Conservation (phyloP, 2,888 invertebrate genomes). For the Minunthozetes semirufus region DNA sequence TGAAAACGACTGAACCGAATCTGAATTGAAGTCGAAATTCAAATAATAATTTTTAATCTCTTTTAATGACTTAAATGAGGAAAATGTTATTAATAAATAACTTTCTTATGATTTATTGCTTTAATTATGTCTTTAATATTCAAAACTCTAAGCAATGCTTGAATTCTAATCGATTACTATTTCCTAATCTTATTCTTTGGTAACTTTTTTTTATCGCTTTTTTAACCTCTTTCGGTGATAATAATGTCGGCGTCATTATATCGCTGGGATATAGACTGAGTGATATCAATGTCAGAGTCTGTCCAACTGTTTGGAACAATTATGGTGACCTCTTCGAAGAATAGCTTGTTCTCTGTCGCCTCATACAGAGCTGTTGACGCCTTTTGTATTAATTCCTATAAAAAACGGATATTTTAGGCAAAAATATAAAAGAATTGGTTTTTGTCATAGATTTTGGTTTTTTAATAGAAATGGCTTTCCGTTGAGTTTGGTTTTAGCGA, state of each 20-base stretch:
- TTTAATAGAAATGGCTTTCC: not conserved
- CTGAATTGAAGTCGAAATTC: not conserved
- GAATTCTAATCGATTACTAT: not conserved
- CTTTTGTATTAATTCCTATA: conserved; percentile 31
- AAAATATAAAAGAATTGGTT: not conserved
- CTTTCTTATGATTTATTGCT: not conserved
- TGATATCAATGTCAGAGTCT: not conserved
- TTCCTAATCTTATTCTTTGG: not conserved
- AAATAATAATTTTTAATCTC: not conserved
- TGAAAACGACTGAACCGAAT: conserved; percentile 36
- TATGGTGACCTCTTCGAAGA: conserved; percentile 37
- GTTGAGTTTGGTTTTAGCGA: not conserved
- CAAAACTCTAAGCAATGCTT: not conserved
- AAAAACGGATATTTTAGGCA: not conserved
- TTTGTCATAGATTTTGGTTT: too few relatives aligned
- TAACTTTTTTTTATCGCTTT: not conserved
- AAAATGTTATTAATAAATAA: not conserved
- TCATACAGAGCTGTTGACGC: conserved; percentile 33
- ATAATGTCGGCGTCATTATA: conserved; percentile 37
- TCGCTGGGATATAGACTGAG: not conserved
- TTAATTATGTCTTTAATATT: not conserved
- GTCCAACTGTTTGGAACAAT: conserved; percentile 38
- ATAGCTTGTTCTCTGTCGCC: conserved; percentile 31
- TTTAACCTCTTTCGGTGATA: conserved; percentile 30
- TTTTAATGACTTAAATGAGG: not conserved